Conservation (phyloP, 2,797 vertebrate species). For the Coracias cyanogaster region DNA sequence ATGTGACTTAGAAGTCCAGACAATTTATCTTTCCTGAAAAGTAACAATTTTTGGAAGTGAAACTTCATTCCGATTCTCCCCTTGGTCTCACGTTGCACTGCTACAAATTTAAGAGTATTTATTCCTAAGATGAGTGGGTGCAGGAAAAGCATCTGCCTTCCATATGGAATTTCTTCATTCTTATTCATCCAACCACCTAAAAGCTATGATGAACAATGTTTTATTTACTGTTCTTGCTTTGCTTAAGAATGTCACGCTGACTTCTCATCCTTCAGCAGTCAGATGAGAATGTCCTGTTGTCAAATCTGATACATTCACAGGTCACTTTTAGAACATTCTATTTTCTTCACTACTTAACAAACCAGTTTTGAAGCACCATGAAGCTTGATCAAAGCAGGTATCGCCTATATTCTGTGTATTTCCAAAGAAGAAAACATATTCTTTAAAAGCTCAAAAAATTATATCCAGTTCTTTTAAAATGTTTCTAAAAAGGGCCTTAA, state of each 20-base stretch:
- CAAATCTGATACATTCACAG: background rate
- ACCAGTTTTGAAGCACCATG: background rate
- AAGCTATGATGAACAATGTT: slow-evolving; percentile 14
- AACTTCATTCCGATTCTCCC: background rate
- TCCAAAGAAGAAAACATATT: background rate
- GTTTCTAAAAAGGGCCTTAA: slow-evolving; percentile 49
- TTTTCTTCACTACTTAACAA: background rate
- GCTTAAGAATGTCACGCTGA: slow-evolving; percentile 34
- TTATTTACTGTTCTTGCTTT: slow-evolving; percentile 43
- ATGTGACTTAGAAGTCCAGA: background rate
- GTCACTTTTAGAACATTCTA: background rate
- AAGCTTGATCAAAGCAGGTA: background rate
- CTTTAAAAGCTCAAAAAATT: background rate
- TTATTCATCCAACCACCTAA: slow-evolving; percentile 26
- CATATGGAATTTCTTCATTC: slow-evolving; percentile 25
- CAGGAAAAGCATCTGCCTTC: slow-evolving; percentile 45
- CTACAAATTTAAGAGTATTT: background rate
- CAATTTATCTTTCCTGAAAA: background rate
- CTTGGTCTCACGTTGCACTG: background rate
- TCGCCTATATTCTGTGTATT: background rate
- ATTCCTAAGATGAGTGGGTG: background rate
- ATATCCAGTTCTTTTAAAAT: slow-evolving; percentile 17
- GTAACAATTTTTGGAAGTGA: background rate
- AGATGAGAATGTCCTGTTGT: background rate
- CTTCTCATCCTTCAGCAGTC: background rate